These are phyloP conservation scores for Gryllus longicercus DNA, from an alignment of 2,888 invertebrate species.

Conservation along the genomic window DNA sequence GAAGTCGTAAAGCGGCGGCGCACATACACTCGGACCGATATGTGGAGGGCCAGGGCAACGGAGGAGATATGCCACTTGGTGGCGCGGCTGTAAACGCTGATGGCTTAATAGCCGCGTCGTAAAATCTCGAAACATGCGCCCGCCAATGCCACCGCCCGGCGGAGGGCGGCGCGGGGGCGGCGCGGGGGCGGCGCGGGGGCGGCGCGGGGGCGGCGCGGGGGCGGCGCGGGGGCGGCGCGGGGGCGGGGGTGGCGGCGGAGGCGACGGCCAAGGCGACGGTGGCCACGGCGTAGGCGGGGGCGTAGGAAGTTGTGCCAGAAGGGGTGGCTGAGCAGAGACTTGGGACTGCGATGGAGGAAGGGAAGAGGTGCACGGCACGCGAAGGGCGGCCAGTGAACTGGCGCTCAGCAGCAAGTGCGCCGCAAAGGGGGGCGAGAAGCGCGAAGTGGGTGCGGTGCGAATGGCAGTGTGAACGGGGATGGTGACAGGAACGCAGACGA, in stretches of 20 bases:
- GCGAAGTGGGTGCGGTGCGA: no score
- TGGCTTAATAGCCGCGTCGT: slow-evolving; percentile 10
- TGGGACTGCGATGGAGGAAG: no score
- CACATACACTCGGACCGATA: background rate
- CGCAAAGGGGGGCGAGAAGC: no score
- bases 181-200: background rate
- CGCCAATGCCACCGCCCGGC: background rate
- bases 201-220: background rate
- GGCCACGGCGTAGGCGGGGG: no score
- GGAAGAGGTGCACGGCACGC: no score
- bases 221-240: background rate
- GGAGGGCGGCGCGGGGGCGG: background rate
- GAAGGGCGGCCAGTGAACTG: no score
- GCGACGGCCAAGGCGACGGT: no score
- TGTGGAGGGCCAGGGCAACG: background rate
- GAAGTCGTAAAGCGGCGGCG: background rate
- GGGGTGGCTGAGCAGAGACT: no score
- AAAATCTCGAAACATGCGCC: slow-evolving; percentile 2
- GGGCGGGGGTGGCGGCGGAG: background rate
- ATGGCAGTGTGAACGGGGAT: no score
- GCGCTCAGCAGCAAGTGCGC: no score
- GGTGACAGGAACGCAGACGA: no score
- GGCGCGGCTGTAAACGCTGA: slow-evolving; percentile 17
- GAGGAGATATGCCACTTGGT: slow-evolving; percentile 10
- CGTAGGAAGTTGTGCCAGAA: no score